phyloP scores from a whole-genome alignment of 2,888 invertebrate genomes.

The Drosophila fulvimacula region DNA sequence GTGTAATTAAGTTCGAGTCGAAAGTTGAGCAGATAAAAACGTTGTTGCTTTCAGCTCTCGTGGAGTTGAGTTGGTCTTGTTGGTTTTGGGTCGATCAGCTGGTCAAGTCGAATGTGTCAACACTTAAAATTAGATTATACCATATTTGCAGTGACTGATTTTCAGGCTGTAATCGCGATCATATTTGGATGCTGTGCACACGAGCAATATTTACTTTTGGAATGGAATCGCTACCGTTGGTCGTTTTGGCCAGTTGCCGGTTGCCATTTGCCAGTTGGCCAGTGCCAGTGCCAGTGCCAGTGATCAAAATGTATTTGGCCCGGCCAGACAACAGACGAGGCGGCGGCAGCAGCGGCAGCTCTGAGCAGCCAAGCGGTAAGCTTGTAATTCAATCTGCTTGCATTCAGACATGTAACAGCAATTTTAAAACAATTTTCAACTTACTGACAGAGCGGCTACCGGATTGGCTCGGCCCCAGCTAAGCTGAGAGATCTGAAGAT shows the following conservation, averaged over 20 bases:
- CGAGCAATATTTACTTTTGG: constrained; percentile 69
- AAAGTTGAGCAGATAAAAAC: constrained; percentile 2
- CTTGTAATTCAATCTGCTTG: constrained; percentile 83
- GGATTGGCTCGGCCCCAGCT: constrained; percentile 72
- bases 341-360: neutral
- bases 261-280: constrained; percentile 23
- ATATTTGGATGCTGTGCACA: constrained; percentile 54
- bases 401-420: constrained; percentile 84
- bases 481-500: constrained; percentile 51
- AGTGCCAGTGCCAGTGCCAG: constrained; percentile 17
- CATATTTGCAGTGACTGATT: constrained; percentile 75
- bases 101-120: constrained; percentile 67
- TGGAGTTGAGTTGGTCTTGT: neutral
- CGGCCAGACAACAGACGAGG: neutral
- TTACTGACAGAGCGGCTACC: constrained; percentile 83
- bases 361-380: constrained; percentile 51
- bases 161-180: constrained; percentile 61
- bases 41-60: neutral
- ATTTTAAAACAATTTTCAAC: constrained; percentile 84
- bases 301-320: constrained; percentile 62
- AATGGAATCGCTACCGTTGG: constrained; percentile 50
- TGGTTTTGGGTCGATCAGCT: constrained; percentile 41
- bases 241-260: constrained; percentile 10
- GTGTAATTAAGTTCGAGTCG: constrained; percentile 1
- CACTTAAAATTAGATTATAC: constrained; percentile 83